Evolutionary conservation across 2,888 invertebrate species (phyloP).

Genomic region (Dasysyrphus albostriatus): DNA sequence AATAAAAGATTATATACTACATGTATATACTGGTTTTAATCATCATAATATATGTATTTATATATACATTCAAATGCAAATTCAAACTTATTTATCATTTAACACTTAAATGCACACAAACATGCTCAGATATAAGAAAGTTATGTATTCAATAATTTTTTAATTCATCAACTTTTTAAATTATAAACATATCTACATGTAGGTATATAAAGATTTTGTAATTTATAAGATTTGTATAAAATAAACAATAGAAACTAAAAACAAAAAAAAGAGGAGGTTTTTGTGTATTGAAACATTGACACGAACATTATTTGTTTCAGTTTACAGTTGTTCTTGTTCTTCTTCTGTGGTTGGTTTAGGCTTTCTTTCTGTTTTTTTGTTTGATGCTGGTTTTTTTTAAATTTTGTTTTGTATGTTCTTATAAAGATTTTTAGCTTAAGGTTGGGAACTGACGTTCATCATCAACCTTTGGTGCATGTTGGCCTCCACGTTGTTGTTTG

Average conservation of each 20-base stretch:
- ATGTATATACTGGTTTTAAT: not conserved
- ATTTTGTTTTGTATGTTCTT: constrained; percentile 17
- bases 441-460: constrained; percentile 98
- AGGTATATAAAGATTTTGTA: constrained; percentile 14
- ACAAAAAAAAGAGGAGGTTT: constrained; percentile 32
- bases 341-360: constrained; percentile 49
- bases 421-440: constrained; percentile 87
- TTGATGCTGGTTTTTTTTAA: constrained; percentile 24
- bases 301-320: constrained; percentile 39
- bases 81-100: constrained; percentile 24
- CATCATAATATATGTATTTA: not conserved
- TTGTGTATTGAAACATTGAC: constrained; percentile 32
- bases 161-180: constrained; percentile 5
- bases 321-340: constrained; percentile 42
- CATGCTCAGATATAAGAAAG: constrained; percentile 3
- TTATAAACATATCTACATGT: constrained; percentile 19
- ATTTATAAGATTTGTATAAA: constrained; percentile 41
- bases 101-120: constrained; percentile 30
- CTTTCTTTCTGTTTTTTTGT: constrained; percentile 19
- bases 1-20: not conserved
- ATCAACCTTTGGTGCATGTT: constrained; percentile 93
- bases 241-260: constrained; percentile 50
- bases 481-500: constrained; percentile 77
- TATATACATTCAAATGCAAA: constrained; percentile 34
- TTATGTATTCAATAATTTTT: constrained; percentile 8